A percentile compares a stretch with the other conserved stretches of the same genome.
Conservation (phyloP, 2,113 vertebrate genomes). For the Microtus richardsoni region DNA sequence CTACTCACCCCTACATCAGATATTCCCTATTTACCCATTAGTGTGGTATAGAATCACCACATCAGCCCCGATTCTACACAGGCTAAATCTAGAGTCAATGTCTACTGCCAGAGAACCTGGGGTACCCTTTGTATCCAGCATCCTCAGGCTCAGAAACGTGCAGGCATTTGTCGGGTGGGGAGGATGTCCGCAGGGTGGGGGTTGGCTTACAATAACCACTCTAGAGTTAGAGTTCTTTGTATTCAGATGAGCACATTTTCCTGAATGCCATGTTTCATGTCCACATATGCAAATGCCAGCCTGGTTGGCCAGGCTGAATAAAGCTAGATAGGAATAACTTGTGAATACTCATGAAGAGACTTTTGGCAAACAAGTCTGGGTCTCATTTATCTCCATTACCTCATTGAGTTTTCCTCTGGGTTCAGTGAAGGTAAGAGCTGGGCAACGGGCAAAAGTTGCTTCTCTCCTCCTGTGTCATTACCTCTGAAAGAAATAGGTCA, state of each 20-base stretch:
- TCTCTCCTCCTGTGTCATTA: background rate
- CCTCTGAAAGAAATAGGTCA: background rate
- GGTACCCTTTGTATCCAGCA: too few species aligned
- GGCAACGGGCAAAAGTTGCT: background rate
- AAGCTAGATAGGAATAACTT: background rate
- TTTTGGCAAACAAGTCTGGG: background rate
- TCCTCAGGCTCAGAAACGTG: background rate
- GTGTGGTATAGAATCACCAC: background rate
- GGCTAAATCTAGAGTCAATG: background rate
- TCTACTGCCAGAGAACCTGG: background rate
- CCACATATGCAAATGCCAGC: background rate
- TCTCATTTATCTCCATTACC: background rate
- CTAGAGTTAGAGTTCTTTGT: background rate
- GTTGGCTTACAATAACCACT: background rate
- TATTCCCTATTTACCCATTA: background rate
- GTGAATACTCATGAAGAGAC: background rate
- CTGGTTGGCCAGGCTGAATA: background rate
- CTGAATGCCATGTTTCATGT: background rate
- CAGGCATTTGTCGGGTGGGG: background rate
- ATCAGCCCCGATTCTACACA: background rate
- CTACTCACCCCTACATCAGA: background rate
- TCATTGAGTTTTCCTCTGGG: background rate
- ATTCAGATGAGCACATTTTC: background rate
- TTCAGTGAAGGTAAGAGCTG: background rate
- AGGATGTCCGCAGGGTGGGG: too few species aligned